Base-by-base conservation (phyloP, 1,140 invertebrate species). In the Mylabris phalerata region DNA sequence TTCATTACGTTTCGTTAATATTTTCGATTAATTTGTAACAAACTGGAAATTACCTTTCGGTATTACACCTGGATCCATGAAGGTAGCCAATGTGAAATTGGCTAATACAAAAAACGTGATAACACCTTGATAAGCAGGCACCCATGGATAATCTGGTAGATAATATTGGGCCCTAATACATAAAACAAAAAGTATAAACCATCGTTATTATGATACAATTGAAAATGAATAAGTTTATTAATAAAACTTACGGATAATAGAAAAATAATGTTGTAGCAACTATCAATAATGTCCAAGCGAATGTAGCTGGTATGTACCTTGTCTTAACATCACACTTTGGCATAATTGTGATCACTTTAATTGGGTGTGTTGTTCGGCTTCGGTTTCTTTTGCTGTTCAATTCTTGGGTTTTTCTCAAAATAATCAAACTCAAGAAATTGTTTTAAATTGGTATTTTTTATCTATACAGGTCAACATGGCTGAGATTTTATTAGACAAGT, bases 11-110 rank as follows among this genome's bases (percentile, higher is more conserved):
- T 5, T 42, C 10, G 41, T n/a, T 42, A 9, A 48, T 60, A 50
- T 25, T 50, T 52, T 39, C 47, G 10, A 57, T 62, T 27, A 11
- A 52, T 26, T 26, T 6, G 49, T 48, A 41, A 57, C 54, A 55
- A 40, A 7, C 39, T 41, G 42, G n/a, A 11, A 13, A 45, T 75
- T 82, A 98, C 95, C 94, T 90, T 93, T 95, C 70, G 95, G 95
- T 83, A 98, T 98, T 64, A 96, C 88, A 74, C 97, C 97, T 66
- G 97, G 97, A 80, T 99, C 96, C 93, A 98, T 98, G 76, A 98
- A 98, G 65, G 95, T 98, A 63, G 97, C 95, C 74, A 98, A 80
- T 65, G 93, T 92, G 77, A 99, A 97, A 83, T 99, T 99, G 73
- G 94, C 90, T 75, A 99, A 78, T 65, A 99, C 94, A 81, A 98